Evolutionary conservation across 2,113 vertebrate genomes (phyloP).

Genomic region (Dasypus novemcinctus): DNA sequence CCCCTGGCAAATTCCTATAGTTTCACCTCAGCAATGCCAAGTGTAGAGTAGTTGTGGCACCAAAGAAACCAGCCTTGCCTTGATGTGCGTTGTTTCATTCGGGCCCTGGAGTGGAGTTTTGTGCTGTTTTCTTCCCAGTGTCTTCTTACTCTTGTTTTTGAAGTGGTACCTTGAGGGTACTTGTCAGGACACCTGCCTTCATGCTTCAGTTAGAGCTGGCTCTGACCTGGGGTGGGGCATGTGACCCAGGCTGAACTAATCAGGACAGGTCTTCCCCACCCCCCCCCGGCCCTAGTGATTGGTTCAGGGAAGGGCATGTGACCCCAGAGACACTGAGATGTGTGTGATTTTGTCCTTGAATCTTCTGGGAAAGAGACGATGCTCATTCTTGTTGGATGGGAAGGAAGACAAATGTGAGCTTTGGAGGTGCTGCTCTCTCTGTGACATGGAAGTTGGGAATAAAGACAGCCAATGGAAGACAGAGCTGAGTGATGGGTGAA

Average conservation of each 20-base stretch:
- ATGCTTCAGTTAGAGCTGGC: too few relatives aligned
- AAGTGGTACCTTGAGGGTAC: background rate
- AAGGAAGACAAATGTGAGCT: background rate
- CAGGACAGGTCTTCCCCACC: background rate
- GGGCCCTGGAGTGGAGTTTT: background rate
- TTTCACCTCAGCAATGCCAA: rapidly evolving
- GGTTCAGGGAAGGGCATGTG: background rate
- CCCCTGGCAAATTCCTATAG: background rate
- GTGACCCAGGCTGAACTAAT: background rate
- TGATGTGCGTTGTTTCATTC: background rate
- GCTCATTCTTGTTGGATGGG: background rate
- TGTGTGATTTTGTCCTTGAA: rapidly evolving
- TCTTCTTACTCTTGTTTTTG: background rate
- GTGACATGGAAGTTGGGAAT: rapidly evolving
- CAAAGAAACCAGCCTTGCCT: background rate
- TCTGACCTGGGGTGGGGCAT: too few relatives aligned
- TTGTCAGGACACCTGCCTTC: background rate
- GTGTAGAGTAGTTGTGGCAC: background rate
- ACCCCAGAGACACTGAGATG: background rate
- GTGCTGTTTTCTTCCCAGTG: too few relatives aligned
- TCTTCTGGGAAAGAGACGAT: background rate
- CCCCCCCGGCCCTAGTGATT: background rate
- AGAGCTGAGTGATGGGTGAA: background rate
- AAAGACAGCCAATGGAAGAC: background rate
- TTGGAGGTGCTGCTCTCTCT: too few relatives aligned